Conservation (phyloP, 2,888 invertebrate species). For the Cheilosia vernalis region DNA sequence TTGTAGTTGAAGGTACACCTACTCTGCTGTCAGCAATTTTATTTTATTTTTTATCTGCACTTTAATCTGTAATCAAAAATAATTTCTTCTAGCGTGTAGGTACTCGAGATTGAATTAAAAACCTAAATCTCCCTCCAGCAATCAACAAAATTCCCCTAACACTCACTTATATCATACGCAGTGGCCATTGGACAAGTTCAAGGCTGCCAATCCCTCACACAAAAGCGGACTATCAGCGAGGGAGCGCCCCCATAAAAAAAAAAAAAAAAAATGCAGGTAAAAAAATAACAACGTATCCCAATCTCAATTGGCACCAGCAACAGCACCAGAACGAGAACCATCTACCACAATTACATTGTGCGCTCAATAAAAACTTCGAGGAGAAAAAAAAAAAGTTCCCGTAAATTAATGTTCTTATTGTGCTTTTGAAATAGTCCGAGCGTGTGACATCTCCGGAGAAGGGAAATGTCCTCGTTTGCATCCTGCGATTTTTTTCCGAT, state of each 20-base stretch:
- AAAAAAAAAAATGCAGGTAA: background rate
- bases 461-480: slow-evolving; percentile 12
- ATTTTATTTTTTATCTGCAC: background rate
- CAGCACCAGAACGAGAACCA: slow-evolving; percentile 12
- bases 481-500: slow-evolving; percentile 48
- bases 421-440: slow-evolving; percentile 39
- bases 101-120: slow-evolving; percentile 1
- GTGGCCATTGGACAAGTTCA: slow-evolving; percentile 17
- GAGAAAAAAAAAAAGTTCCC: slow-evolving; percentile 15
- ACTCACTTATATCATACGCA: too few species aligned
- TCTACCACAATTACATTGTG: slow-evolving; percentile 20
- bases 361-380: slow-evolving; percentile 34
- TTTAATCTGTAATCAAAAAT: slow-evolving; percentile 2
- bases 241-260: slow-evolving; percentile 7
- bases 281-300: slow-evolving; percentile 16
- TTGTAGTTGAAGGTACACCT: background rate
- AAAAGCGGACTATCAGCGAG: background rate
- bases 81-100: background rate
- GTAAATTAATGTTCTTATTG: slow-evolving; percentile 59
- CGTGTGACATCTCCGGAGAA: slow-evolving; percentile 31
- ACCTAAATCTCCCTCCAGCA: background rate
- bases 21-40: background rate
- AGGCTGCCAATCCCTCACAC: slow-evolving; percentile 11
- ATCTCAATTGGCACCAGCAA: slow-evolving; percentile 10
- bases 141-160: background rate